These are phyloP conservation scores for Camponotus floridanus DNA, from an alignment of 1,140 invertebrate species.

Conservation along the genomic window DNA sequence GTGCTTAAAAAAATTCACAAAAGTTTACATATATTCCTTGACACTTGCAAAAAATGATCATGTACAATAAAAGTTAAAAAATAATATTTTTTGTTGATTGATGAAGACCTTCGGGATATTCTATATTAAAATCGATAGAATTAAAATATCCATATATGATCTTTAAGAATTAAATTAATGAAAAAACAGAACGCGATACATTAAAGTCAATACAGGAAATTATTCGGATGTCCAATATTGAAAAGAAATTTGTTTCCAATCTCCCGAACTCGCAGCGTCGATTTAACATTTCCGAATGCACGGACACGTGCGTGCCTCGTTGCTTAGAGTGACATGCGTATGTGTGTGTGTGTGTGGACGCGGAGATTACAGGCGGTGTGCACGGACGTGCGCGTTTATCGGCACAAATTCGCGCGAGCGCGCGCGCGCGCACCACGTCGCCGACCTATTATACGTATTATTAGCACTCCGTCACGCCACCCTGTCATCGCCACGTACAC, in stretches of 20 bases:
- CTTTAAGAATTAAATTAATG: too few species aligned
- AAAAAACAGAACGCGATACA: neutral
- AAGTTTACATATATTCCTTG: too few species aligned
- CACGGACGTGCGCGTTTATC: slow-evolving; percentile 65
- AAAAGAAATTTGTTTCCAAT: neutral
- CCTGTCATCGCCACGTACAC: slow-evolving; percentile 80
- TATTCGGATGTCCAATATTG: neutral
- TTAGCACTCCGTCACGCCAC: slow-evolving; percentile 82
- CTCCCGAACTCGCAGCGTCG: neutral
- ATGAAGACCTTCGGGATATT: too few species aligned
- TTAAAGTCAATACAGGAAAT: neutral
- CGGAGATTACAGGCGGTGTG: slow-evolving; percentile 36
- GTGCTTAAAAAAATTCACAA: too few species aligned
- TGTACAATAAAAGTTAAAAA: too few species aligned
- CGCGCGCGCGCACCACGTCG: slow-evolving; percentile 65
- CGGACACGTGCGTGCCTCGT: slow-evolving; percentile 47
- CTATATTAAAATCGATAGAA: too few species aligned
- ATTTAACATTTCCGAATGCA: slow-evolving; percentile 51
- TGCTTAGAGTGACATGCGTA: slow-evolving; percentile 31
- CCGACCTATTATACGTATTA: slow-evolving; percentile 81
- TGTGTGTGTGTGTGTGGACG: neutral
- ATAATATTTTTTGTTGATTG: too few species aligned
- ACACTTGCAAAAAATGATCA: too few species aligned
- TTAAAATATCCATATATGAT: too few species aligned
- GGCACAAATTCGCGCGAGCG: slow-evolving; percentile 71